Percentiles rank a stretch among this genome's conserved stretches.
phyloP scores from a whole-genome alignment of 2,113 vertebrate genomes.

The Narcine bancroftii region DNA sequence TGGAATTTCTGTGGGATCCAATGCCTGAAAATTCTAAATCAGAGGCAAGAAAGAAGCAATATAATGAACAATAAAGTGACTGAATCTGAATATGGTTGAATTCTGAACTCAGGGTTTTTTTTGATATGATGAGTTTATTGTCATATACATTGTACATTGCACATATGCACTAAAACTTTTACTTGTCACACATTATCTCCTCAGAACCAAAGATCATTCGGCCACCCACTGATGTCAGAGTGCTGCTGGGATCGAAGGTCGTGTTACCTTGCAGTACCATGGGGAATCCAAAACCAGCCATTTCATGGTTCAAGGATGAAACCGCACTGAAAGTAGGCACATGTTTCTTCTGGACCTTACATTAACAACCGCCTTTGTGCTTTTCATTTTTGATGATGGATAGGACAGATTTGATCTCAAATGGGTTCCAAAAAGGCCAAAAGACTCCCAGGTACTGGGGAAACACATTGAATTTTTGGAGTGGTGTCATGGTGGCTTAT shows the following conservation, averaged over 20 bases:
- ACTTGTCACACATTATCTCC: conserved; percentile 42
- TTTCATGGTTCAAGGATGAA: conserved; percentile 92
- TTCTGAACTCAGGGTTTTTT: too few relatives aligned
- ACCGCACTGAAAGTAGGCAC: conserved; percentile 70
- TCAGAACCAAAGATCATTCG: conserved; percentile 91
- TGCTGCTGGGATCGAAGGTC: conserved; percentile 83
- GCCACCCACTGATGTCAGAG: conserved; percentile 77
- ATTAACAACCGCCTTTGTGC: background rate
- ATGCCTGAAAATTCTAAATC: too few relatives aligned
- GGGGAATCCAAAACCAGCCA: conserved; percentile 87
- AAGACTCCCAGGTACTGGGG: background rate
- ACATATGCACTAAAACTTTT: too few relatives aligned
- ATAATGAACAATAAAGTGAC: too few relatives aligned
- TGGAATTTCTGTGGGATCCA: too few relatives aligned
- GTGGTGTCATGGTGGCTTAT: background rate
- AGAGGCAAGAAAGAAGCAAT: too few relatives aligned
- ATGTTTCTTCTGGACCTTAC: background rate
- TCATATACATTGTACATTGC: too few relatives aligned
- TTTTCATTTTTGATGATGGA: too few relatives aligned
- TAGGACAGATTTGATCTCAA: background rate
- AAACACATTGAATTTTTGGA: background rate
- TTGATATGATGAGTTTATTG: too few relatives aligned
- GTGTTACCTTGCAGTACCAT: conserved; percentile 84
- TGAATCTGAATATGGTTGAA: too few relatives aligned
- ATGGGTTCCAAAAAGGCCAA: background rate